Evolutionary conservation across 2,888 invertebrate species (phyloP), one percentile per base, ranked within the genome.

Genomic region (Stegana nigrithorax): DNA sequence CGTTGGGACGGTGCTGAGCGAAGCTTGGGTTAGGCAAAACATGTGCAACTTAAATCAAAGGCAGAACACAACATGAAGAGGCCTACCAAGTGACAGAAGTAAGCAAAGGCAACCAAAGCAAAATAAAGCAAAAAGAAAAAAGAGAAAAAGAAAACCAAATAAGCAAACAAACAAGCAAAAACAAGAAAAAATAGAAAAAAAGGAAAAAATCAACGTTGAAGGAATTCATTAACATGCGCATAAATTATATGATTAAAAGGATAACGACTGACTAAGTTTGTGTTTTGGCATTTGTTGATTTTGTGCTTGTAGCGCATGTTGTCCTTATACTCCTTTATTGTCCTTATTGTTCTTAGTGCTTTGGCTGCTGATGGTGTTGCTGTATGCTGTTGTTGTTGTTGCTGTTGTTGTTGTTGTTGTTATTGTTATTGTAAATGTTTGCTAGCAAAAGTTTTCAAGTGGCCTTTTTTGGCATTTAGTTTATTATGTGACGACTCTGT

Each of bases 221-320:
- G 25, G 19, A 56, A 39, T 55, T 36, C 53, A 51, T 67, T 64
- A 64, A 65, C 64, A 67, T 65, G 67, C 62, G 53, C 67, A 67
- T 67, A 67, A 67, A 67, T 67, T 67, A 67, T 55, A 53, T 61
- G 61, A 63, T 67, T 67, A 67, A 67, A 62, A 67, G 67, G 59
- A 57, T 60, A 65, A 60, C 39, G 8, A 32, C 21, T 6, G n/a
- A 32, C 19, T n/a, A 25, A 23, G 5, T 6, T 26, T 21, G 10
- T 44, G 29, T 26, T 59, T 26, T 45, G 47, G 27, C 14, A n/a
- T 45, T 59, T 45, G 58, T 59, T 59, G 26, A 21, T 45, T 12
- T 42, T n/a, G 42, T 42, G 5, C 8, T 42, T 42, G 42, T n/a
- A n/a, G 42, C 42, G 10, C n/a, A 12, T 42, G 42, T n/a, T 42